Percentiles rank a stretch among this genome's conserved stretches.
These are phyloP conservation scores for Erythrolamprus reginae DNA, from an alignment of 2,113 vertebrate species.

Conservation along the genomic window DNA sequence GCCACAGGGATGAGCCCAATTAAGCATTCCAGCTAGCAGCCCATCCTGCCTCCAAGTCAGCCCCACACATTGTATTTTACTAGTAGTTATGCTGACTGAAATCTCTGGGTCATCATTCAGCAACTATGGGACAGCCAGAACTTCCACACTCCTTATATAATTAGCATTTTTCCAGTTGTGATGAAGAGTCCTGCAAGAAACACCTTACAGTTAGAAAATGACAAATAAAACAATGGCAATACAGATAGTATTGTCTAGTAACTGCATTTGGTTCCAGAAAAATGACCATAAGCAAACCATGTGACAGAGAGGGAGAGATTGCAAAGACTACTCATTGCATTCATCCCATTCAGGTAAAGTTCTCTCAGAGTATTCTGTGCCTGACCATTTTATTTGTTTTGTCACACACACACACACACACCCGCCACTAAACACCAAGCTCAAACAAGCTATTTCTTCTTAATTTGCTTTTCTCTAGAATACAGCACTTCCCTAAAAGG, in stretches of 20 bases:
- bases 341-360: background rate
- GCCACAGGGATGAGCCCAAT: too few relatives aligned
- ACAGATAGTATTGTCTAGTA: background rate
- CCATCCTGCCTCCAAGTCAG: too few relatives aligned
- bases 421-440: background rate
- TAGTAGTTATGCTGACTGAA: background rate
- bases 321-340: background rate
- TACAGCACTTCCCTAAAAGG: background rate
- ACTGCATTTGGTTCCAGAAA: background rate
- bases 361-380: background rate
- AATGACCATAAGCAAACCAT: background rate
- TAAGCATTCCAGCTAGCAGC: too few relatives aligned
- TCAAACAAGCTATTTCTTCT: background rate
- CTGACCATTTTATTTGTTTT: background rate
- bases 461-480: background rate
- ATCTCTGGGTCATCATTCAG: background rate
- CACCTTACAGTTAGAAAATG: conserved; percentile 4
- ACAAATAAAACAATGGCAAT: conserved; percentile 2
- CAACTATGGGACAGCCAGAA: background rate
- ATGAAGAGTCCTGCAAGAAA: background rate
- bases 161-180: background rate
- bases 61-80: background rate
- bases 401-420: too few relatives aligned
- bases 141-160: background rate
- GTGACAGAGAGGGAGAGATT: background rate